These are phyloP conservation scores for Phoxinus phoxinus DNA, from an alignment of 2,113 vertebrate species.

Conservation along the genomic window DNA sequence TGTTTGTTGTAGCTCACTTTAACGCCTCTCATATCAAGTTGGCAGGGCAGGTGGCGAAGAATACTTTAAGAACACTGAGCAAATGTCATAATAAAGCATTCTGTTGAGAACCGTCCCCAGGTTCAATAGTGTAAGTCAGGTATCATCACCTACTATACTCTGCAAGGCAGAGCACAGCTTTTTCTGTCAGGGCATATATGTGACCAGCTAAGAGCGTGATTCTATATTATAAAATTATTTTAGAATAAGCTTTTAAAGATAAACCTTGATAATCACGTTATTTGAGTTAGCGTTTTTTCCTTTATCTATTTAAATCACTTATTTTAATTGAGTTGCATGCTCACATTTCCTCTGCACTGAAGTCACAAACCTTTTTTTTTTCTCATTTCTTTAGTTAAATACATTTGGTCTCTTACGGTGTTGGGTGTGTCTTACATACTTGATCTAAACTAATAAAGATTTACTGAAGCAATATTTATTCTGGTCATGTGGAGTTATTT, in stretches of 20 bases:
- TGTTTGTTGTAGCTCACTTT: slow-evolving; percentile 17
- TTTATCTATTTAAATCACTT: slow-evolving; percentile 57
- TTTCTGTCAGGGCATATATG: slow-evolving; percentile 69
- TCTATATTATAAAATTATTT: slow-evolving; percentile 74
- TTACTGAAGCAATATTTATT: slow-evolving; percentile 49
- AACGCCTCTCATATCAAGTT: background rate
- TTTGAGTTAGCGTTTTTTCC: slow-evolving; percentile 57
- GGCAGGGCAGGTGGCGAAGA: background rate
- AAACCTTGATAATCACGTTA: slow-evolving; percentile 62
- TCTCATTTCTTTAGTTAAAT: slow-evolving; percentile 27
- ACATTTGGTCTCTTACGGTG: slow-evolving; percentile 14
- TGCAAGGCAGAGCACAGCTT: slow-evolving; percentile 63
- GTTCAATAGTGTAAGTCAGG: slow-evolving; percentile 61
- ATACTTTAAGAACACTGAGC: background rate
- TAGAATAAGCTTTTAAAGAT: slow-evolving; percentile 69
- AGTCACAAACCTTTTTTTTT: slow-evolving; percentile 16
- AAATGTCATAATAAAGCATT: slow-evolving; percentile 57
- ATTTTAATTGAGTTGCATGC: slow-evolving; percentile 49
- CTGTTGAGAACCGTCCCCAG: slow-evolving; percentile 59
- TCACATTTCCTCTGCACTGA: slow-evolving; percentile 56
- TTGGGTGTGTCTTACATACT: slow-evolving; percentile 65
- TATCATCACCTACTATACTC: slow-evolving; percentile 52
- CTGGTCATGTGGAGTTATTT: slow-evolving; percentile 10
- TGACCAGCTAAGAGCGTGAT: slow-evolving; percentile 61
- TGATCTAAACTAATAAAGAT: slow-evolving; percentile 58